Evolutionary conservation across 37 sponge, comb jelly and placozoan genomes (phyloP).

Genomic region (Chondrilla cf. caribensis): DNA sequence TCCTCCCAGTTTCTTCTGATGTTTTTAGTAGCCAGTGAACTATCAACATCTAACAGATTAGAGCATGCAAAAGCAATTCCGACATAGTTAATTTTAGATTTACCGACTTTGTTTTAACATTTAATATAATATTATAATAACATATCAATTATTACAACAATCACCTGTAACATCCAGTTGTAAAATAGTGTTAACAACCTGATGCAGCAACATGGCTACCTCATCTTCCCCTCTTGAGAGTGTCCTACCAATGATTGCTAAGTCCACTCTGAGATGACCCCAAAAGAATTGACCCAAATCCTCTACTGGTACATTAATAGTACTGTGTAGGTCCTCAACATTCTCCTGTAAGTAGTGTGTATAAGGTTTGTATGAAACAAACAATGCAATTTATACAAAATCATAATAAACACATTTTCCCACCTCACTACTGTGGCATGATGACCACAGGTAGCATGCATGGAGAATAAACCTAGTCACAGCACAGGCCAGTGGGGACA

Average conservation of each 20-base stretch:
- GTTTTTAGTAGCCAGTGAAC: neutral
- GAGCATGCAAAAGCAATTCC: too few species aligned
- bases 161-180: too few species aligned
- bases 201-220: neutral
- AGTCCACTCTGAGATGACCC: neutral
- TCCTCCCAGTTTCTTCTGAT: constrained; percentile 1
- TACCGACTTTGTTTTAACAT: too few species aligned
- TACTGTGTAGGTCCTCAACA: too few species aligned
- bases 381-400: too few species aligned
- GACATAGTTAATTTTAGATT: too few species aligned
- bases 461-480: constrained; percentile 14
- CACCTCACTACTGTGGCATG: constrained; percentile 4
- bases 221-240: neutral
- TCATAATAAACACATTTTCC: too few species aligned
- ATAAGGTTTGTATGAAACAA: too few species aligned
- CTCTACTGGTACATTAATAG: neutral
- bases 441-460: constrained; percentile 18
- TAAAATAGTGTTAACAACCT: too few species aligned
- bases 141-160: too few species aligned
- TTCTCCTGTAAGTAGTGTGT: too few species aligned
- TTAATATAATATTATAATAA: too few species aligned
- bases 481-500: constrained; percentile 13
- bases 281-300: constrained; percentile 8
- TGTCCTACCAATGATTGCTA: neutral
- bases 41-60: neutral